Evolutionary conservation across 2,113 vertebrate species (phyloP).

Genomic region (Psittacara wagleri): DNA sequence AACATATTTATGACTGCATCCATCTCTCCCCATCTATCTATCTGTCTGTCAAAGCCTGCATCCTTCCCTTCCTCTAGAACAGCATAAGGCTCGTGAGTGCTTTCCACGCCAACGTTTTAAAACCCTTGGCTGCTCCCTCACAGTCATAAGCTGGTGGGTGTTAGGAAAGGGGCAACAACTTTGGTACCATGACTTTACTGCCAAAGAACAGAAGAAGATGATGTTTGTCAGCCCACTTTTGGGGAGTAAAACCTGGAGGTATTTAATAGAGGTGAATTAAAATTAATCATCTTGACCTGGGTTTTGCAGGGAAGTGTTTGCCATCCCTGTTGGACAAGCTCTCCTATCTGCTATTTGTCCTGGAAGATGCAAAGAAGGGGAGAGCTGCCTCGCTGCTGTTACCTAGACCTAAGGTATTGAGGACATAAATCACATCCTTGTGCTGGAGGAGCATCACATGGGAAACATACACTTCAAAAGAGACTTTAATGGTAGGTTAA

Average conservation of each 20-base stretch:
- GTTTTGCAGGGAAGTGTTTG: not conserved
- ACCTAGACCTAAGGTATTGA: not conserved
- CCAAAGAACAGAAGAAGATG: not conserved
- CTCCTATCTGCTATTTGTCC: rapidly evolving
- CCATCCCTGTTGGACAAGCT: not conserved
- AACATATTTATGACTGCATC: not conserved
- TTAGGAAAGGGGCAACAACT: not conserved
- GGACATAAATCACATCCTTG: rapidly evolving
- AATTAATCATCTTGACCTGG: not conserved
- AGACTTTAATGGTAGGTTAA: not conserved
- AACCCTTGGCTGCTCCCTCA: not conserved
- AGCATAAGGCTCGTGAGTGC: not conserved
- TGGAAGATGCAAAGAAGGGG: not conserved
- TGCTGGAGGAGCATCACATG: not conserved
- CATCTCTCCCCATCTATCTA: not conserved
- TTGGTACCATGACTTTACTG: not conserved
- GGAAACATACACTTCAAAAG: not conserved
- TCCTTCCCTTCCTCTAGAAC: not conserved
- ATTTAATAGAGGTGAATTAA: not conserved
- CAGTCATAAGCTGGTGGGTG: not conserved
- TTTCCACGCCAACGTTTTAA: not conserved
- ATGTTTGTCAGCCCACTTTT: not conserved
- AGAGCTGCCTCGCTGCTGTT: not conserved
- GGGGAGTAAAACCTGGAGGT: not conserved
- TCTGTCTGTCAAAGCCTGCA: not conserved